phyloP scores from a whole-genome alignment of 2,888 invertebrate genomes.

The Oxyteleia sp. region DNA sequence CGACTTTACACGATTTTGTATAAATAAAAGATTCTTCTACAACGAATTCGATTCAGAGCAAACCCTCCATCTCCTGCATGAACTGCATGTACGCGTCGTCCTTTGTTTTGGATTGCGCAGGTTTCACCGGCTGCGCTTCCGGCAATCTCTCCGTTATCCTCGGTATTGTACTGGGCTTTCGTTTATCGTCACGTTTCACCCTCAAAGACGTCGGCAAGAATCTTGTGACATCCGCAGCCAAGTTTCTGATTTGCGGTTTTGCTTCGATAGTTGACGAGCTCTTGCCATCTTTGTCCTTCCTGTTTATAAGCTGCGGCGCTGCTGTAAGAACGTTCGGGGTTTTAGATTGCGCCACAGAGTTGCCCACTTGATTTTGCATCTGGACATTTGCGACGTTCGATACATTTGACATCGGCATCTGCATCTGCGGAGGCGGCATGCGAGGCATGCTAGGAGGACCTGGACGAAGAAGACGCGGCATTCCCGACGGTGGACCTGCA shows the following conservation, averaged over 20 bases:
- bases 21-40: conserved; percentile 5
- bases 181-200: conserved; percentile 95
- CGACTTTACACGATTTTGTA: conserved; percentile 3
- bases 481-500: conserved; percentile 90
- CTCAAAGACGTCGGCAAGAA: conserved; percentile 97
- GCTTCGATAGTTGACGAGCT: conserved; percentile 96
- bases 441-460: conserved; percentile 90
- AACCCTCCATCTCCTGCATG: conserved; percentile 99
- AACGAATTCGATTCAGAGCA: conserved; percentile 89
- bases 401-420: conserved; percentile 81
- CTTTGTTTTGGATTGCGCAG: conserved; percentile 91
- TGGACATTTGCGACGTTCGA: conserved; percentile 81
- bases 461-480: conserved; percentile 89
- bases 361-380: conserved; percentile 77
- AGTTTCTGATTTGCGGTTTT: conserved; percentile 97
- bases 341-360: conserved; percentile 84
- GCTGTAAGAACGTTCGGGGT: conserved; percentile 93
- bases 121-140: conserved; percentile 87
- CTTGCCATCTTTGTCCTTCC: conserved; percentile 90
- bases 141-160: conserved; percentile 87
- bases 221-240: conserved; percentile 97
- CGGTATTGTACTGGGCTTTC: conserved; percentile 88
- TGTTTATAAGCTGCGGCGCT: conserved; percentile 93
- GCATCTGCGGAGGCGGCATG: conserved; percentile 89
- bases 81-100: conserved; percentile 99